phyloP scores from a whole-genome alignment of 2,888 invertebrate genomes.

The Drosophila putrida region DNA sequence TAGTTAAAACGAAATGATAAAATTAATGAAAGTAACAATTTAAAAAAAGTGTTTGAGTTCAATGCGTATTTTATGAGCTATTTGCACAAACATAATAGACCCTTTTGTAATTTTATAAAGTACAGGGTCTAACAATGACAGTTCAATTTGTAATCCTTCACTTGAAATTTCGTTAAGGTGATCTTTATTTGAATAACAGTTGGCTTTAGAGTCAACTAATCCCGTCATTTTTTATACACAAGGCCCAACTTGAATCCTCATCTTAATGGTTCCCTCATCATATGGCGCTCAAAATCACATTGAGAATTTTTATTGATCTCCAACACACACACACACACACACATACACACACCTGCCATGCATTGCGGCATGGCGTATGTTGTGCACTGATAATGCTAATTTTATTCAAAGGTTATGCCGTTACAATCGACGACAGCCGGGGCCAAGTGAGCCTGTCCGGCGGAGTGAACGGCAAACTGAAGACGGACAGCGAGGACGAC shows the following conservation, averaged over 20 bases:
- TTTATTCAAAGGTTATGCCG: slow-evolving; percentile 80
- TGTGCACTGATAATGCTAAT: slow-evolving; percentile 73
- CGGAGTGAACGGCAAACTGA: slow-evolving; percentile 13
- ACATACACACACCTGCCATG: slow-evolving; percentile 56
- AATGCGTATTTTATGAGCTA: no score
- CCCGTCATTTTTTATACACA: not conserved
- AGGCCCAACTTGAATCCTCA: slow-evolving; percentile 9
- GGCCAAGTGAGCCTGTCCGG: slow-evolving; percentile 31
- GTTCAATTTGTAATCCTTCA: not conserved
- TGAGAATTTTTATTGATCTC: slow-evolving; percentile 76
- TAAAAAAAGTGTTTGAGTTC: no score
- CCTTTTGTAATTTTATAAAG: no score
- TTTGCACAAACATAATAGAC: no score
- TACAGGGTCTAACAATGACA: not conserved
- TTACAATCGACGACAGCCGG: slow-evolving; percentile 56
- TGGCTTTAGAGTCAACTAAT: not conserved
- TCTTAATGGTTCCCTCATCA: slow-evolving; percentile 65
- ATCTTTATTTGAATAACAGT: slow-evolving; percentile 11
- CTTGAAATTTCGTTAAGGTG: not conserved
- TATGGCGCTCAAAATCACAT: slow-evolving; percentile 65
- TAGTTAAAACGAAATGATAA: no score
- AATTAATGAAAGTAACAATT: no score
- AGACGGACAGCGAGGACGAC: slow-evolving; percentile 52
- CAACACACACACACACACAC: slow-evolving; percentile 44
- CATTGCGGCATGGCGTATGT: slow-evolving; percentile 34